Evolutionary conservation across 2,888 invertebrate genomes (phyloP).

Genomic region (Melangyna quadrimaculata): DNA sequence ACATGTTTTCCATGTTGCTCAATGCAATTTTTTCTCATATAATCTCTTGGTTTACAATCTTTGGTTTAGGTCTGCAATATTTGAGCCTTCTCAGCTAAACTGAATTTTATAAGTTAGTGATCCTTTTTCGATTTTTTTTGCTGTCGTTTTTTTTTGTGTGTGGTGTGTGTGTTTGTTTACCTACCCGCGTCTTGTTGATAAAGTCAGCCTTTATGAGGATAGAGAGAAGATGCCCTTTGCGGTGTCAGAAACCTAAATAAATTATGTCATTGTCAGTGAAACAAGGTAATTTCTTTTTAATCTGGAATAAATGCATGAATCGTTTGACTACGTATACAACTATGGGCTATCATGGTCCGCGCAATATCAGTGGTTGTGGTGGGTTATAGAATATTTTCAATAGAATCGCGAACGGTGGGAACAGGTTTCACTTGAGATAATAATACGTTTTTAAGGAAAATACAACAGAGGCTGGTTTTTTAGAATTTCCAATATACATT

Average conservation of each 20-base stretch:
- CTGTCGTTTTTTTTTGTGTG: conserved; percentile 7
- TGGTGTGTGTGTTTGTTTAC: neutral
- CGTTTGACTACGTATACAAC: neutral
- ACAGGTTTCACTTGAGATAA: neutral
- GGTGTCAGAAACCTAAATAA: conserved; percentile 67
- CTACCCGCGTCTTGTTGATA: neutral
- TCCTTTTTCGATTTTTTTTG: conserved; percentile 18
- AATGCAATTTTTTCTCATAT: conserved; percentile 58
- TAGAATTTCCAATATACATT: neutral
- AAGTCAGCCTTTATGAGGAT: conserved; percentile 19
- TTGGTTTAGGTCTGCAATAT: conserved; percentile 51
- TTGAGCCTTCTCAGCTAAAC: conserved; percentile 21
- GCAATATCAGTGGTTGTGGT: neutral
- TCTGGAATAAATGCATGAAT: conserved; percentile 70
- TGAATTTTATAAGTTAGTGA: conserved; percentile 49
- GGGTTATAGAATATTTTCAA: neutral
- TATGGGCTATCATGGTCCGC: neutral
- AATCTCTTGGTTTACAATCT: conserved; percentile 68
- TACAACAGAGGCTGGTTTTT: neutral
- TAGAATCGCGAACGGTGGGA: neutral
- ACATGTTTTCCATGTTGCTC: conserved; percentile 78
- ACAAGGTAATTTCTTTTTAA: conserved; percentile 70
- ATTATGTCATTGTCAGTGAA: conserved; percentile 68
- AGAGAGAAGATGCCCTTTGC: conserved; percentile 34
- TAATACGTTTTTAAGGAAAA: neutral